These are phyloP conservation scores for Aleadryas rufinucha DNA, from an alignment of 2,113 vertebrate species.

Conservation along the genomic window DNA sequence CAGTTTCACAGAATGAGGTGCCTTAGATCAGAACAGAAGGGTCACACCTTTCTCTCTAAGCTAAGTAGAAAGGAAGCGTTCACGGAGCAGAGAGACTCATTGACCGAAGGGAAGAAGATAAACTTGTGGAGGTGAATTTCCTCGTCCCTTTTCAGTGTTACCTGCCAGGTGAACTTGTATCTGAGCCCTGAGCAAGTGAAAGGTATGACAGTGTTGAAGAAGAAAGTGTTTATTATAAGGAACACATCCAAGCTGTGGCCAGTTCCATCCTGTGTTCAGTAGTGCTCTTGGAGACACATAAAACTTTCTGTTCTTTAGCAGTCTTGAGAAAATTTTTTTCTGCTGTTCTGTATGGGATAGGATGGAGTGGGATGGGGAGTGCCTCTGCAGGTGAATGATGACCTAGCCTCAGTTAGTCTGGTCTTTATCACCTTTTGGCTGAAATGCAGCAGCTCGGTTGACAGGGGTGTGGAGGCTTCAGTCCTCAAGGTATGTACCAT, in stretches of 20 bases:
- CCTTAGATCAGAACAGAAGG: not conserved
- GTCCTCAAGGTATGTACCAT: not conserved
- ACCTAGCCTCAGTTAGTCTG: not conserved
- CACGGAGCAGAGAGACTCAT: not conserved
- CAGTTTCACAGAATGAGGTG: not conserved
- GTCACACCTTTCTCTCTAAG: not conserved
- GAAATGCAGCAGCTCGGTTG: not conserved
- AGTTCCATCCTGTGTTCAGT: not conserved
- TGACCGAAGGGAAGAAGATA: not conserved
- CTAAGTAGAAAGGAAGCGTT: not conserved
- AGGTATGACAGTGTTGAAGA: not conserved
- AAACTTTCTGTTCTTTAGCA: not conserved
- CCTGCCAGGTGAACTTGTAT: not conserved
- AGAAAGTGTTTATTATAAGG: not conserved
- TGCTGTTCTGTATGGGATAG: not conserved
- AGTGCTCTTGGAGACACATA: not conserved
- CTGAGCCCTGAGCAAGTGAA: not conserved
- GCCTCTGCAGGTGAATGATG: not conserved
- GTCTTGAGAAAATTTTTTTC: not conserved
- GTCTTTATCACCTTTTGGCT: not conserved
- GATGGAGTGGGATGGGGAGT: not conserved
- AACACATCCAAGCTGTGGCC: not conserved
- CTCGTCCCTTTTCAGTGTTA: not conserved
- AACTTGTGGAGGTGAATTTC: not conserved
- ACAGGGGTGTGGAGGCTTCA: not conserved